These are phyloP conservation scores for Australoheros scitulus DNA, from an alignment of 2,113 vertebrate genomes.

Conservation along the genomic window DNA sequence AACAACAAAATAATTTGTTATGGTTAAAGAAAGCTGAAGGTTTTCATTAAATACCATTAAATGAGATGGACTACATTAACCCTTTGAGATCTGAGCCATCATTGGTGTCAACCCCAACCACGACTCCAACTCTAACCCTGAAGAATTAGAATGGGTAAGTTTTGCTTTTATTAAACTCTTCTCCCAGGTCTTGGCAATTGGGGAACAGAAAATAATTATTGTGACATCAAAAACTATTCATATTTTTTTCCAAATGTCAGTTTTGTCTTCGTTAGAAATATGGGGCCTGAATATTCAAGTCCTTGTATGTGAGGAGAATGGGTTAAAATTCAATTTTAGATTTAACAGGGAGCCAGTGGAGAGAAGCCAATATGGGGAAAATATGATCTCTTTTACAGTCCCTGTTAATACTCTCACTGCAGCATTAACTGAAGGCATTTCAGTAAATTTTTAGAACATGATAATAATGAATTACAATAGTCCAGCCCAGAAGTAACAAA, in stretches of 20 bases:
- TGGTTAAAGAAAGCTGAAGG: neutral
- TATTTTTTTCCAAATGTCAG: neutral
- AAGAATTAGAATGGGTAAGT: neutral
- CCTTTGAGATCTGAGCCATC: neutral
- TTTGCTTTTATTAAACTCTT: neutral
- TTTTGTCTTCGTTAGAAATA: neutral
- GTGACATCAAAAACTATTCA: rapidly evolving
- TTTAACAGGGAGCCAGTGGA: neutral
- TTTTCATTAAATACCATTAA: neutral
- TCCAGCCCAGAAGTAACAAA: neutral
- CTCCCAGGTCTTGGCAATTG: neutral
- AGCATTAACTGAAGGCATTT: neutral
- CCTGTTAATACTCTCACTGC: neutral
- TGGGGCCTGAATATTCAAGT: neutral
- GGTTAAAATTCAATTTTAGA: neutral
- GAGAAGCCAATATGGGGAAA: neutral
- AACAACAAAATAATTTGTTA: neutral
- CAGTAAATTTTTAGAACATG: neutral
- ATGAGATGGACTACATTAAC: neutral
- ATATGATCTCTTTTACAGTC: neutral
- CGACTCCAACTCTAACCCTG: neutral
- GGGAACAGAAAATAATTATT: too few relatives aligned
- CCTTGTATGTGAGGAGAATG: neutral
- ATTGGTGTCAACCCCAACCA: neutral
- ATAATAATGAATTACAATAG: neutral